Base-by-base conservation (phyloP, 1,140 invertebrate species). In the Drosophila seguyi region DNA sequence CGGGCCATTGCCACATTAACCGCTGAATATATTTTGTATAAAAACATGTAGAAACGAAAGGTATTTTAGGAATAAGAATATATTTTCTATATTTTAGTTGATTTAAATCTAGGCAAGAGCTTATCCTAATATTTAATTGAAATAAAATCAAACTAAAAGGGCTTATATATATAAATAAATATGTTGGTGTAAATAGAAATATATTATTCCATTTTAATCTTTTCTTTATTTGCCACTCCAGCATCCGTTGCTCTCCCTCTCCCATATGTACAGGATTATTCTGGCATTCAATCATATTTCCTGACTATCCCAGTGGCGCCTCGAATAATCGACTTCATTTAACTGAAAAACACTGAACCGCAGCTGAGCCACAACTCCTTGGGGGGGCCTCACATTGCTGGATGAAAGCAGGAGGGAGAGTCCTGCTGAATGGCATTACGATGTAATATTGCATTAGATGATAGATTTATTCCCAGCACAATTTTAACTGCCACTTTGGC, bases 401-500 rank as follows among this genome's bases (percentile, higher is more conserved):
- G 44, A n/a, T 8, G 61, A 5, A 13, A 44, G n/a, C 7, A 14
- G 61, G 25, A 38, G 27, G 25, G 27, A 7, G 44, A 47, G n/a
- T 59, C 53, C 48, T 42, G 41, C 42, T 42, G 57, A 75, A 77
- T 65, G 72, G 72, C 73, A 85, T 86, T 86, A 86, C 82, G 82
- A 65, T 78, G 66, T 88, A 90, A 90, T 88, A 88, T 88, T 88
- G 74, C 81, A 90, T 88, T 90, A 90, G 87, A 90, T 85, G 85
- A 88, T 90, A 75, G 81, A 88, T 88, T 90, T 90, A 88, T 88
- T 88, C 85, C 85, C 85, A 88, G 77, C 74, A 85, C 85, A 90
- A 88, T 90, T 90, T 88, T 85, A 90, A 79, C 81, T 85, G 81
- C 69, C 71, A 90, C 81, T 88, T 85, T 78, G 52, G 52, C 20